Evolutionary conservation across 2,888 invertebrate species (phyloP).

Genomic region (Pyrgus malvae): DNA sequence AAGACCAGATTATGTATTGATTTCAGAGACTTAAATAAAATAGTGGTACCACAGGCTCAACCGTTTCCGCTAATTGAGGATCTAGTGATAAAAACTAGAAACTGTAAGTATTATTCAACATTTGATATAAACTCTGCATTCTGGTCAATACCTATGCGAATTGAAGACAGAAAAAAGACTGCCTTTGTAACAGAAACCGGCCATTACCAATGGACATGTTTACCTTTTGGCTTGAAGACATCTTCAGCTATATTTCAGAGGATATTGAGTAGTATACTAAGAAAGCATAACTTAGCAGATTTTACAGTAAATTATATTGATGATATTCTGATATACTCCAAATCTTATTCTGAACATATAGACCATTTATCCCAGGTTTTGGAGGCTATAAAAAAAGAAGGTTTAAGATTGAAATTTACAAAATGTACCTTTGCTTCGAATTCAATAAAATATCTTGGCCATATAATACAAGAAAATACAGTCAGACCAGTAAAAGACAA

Average conservation of each 20-base stretch:
- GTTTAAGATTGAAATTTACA: conserved; percentile 23
- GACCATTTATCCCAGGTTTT: background rate
- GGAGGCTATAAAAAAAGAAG: background rate
- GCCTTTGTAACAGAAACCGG: conserved; percentile 40
- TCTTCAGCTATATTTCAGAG: conserved; percentile 28
- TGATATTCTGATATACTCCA: conserved; percentile 29
- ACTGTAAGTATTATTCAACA: conserved; percentile 43
- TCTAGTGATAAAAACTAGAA: conserved; percentile 41
- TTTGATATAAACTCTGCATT: conserved; percentile 51
- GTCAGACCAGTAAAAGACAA: conserved; percentile 33
- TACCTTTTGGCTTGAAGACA: conserved; percentile 29
- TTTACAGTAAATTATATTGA: conserved; percentile 21
- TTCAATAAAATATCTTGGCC: conserved; percentile 29
- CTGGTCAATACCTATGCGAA: conserved; percentile 47
- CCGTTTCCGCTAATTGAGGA: conserved; percentile 45
- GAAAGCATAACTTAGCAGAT: conserved; percentile 6
- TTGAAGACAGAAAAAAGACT: conserved; percentile 44
- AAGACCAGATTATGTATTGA: conserved; percentile 20
- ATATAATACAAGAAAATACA: conserved; percentile 33
- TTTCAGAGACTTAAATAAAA: conserved; percentile 22
- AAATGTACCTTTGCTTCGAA: conserved; percentile 33
- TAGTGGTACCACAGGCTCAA: conserved; percentile 27
- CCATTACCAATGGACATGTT: conserved; percentile 27
- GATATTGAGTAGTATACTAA: conserved; percentile 20
- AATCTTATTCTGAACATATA: conserved; percentile 16